Base-by-base conservation (phyloP, 2,888 invertebrate genomes). In the Aproaerema taeniolella region DNA sequence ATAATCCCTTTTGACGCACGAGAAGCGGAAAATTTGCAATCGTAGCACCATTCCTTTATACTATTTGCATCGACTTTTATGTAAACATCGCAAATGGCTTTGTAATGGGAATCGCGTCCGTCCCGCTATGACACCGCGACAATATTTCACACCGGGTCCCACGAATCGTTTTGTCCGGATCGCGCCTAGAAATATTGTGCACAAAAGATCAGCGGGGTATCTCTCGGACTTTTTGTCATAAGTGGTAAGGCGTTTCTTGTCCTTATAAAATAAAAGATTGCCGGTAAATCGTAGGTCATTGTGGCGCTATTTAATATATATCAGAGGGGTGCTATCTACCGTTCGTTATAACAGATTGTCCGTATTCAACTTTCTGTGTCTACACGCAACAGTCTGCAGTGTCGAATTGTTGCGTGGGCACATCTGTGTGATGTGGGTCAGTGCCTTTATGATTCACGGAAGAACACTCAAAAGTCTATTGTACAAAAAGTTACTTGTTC, bases 201-300 rank as follows among this genome's bases (percentile, higher is more conserved):
- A 85, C 81, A 86, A 86, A 75, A 66, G 80, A 62, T 56, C 83
- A 80, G 83, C 83, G 80, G 83, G 83, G 69, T 68, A 78, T 71
- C 73, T 61, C 68, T 68, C 70, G 61, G 74, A 79, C 80, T 85
- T 83, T 81, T 85, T 85, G 78, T 80, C 67, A 69, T 73, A 73
- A 81, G 83, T 77, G 76, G 76, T 63, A 63, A 82, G 85, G 80
- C 80, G 81, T 81, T 76, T 66, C 77, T 73, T 73, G 72, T 71
- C 56, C 63, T 61, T 67, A 81, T 76, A 83, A 82, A 77, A 76
- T 73, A 79, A 78, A 73, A 83, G 82, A 85, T 86, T 80, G 85
- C 76, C 83, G 81, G 82, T 82, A 82, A 85, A 85, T 85, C 70
- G 77, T 68, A 50, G 71, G 67, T 70, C 74, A 82, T 83, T 86